Percentiles rank a stretch among this genome's conserved stretches.
phyloP scores from a whole-genome alignment of 2,888 invertebrate species.

The Leptinotarsa tumamoca region DNA sequence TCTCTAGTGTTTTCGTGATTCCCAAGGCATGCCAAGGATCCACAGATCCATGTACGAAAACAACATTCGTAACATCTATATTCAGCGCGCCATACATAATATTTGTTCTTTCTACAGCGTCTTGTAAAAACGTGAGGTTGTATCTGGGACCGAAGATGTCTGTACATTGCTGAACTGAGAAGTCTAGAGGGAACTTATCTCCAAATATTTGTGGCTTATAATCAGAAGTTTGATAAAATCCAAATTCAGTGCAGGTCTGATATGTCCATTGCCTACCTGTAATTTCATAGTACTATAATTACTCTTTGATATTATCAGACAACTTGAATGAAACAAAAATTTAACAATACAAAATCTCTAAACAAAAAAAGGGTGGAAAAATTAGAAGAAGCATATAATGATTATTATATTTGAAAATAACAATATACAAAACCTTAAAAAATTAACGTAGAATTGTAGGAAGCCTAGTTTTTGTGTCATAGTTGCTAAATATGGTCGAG shows the following conservation, averaged over 20 bases:
- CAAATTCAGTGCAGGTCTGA: conserved; percentile 96
- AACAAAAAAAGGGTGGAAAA: no score
- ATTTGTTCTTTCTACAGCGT: conserved; percentile 80
- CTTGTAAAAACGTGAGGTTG: conserved; percentile 71
- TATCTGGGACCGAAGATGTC: conserved; percentile 87
- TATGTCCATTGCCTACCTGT: conserved; percentile 90
- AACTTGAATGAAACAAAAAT: no score
- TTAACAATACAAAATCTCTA: no score
- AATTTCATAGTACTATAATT: conserved; percentile 21
- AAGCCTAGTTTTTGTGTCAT: no score
- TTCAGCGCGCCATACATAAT: conserved; percentile 82
- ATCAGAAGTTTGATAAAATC: conserved; percentile 92
- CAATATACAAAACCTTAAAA: no score
- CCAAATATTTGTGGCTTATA: conserved; percentile 77
- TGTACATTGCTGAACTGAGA: conserved; percentile 83
- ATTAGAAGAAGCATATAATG: no score
- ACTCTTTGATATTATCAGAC: no score
- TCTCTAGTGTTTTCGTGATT: conserved; percentile 71
- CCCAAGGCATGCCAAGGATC: conserved; percentile 92
- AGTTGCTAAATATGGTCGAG: no score
- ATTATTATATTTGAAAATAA: no score
- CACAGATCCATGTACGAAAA: conserved; percentile 89
- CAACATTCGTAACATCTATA: conserved; percentile 78
- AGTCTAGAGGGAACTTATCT: conserved; percentile 79
- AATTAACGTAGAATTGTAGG: no score